phyloP scores from a whole-genome alignment of 2,113 vertebrate genomes.

The Etia nguti region DNA sequence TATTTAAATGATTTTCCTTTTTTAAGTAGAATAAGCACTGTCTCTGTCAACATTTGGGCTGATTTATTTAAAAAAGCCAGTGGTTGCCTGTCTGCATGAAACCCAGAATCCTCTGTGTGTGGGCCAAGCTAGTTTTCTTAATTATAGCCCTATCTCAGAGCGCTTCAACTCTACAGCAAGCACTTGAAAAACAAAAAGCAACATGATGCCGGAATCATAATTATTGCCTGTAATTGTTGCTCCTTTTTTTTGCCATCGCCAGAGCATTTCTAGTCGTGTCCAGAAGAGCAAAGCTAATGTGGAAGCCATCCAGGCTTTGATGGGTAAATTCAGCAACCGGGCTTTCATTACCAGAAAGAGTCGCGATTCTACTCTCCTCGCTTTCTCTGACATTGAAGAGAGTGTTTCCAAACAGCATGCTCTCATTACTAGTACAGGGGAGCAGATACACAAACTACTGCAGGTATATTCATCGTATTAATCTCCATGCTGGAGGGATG shows the following conservation, averaged over 20 bases:
- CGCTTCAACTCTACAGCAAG: neutral
- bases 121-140: neutral
- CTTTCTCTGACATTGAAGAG: conserved; percentile 61
- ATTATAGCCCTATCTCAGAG: neutral
- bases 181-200: neutral
- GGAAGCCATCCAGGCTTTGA: conserved; percentile 63
- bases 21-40: neutral
- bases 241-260: neutral
- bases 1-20: neutral
- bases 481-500: neutral
- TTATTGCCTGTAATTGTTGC: neutral
- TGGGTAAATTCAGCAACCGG: conserved; percentile 56
- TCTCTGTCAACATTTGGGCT: neutral
- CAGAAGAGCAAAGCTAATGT: conserved; percentile 72
- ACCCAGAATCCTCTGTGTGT: neutral
- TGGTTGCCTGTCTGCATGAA: neutral
- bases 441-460: conserved; percentile 61
- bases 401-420: conserved; percentile 54
- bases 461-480: conserved; percentile 27
- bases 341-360: conserved; percentile 63
- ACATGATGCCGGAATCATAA: neutral
- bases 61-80: neutral
- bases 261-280: conserved; percentile 60
- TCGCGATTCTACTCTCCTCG: conserved; percentile 46
- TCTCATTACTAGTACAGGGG: conserved; percentile 53